Base-by-base conservation (phyloP, 2,888 invertebrate species). In the Chaetoderma sp. region DNA sequence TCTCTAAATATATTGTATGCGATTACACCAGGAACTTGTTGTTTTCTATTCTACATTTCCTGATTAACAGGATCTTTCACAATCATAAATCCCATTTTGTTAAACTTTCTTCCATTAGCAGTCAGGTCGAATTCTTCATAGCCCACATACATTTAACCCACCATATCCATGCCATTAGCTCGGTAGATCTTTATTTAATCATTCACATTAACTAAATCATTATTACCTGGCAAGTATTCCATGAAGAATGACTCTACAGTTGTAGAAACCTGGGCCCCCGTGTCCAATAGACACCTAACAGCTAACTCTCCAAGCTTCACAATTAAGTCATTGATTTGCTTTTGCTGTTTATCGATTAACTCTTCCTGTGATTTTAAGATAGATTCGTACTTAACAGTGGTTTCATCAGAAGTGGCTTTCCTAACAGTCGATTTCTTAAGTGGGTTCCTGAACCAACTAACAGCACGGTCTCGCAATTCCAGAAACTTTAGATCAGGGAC, bases 1-100 rank as follows among this genome's bases (percentile, higher is more conserved):
- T 18, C 10, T 5, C 28, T 50, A 6, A 50, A 50, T 1, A 70
- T 67, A 42, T 67, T 70, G 16, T 49, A 47, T 10, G 67, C 68
- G 16, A 70, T 55, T n/a, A 68, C 60, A 4, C 62, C 66, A 0
- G 69, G 66, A 10, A 59, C 30, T 23, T 18, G 27, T 18, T 30
- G 6, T 28, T 64, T 67, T 25, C 62, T 36, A 18, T 54, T 16
- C 21, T n/a, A 32, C 21, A 60, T 44, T 1, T 27, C 21, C 6
- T 13, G 4, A 25, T 65, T 50, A 0, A n/a, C 25, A 10, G 64
- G 54, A 27, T 64, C 60, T 18, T 58, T 58, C 16, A 67, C 58
- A 10, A 66, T 44, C 18, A 68, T 47, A 39, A 66, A 66, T 25
- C 61, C 66, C 27, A 57, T 50, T 13, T 57, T 16, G 30, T 23